Percentiles rank a stretch among this genome's conserved stretches.
These are phyloP conservation scores for Turdus rufiventris DNA, from an alignment of 2,113 vertebrate species.

Conservation along the genomic window DNA sequence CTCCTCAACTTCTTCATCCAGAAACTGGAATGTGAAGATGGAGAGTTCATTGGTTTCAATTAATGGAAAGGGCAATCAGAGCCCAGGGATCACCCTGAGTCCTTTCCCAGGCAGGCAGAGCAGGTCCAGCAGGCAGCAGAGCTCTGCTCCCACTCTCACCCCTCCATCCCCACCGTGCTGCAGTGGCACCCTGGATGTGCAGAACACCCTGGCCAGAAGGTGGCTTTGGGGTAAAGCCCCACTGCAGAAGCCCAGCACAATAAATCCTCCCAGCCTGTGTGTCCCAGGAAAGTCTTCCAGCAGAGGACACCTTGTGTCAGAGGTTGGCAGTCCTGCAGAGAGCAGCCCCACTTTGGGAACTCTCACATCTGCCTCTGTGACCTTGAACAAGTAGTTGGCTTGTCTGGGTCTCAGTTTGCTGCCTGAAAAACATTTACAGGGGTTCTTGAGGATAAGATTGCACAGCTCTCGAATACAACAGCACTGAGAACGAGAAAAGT, in stretches of 20 bases:
- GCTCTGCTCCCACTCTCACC: not conserved
- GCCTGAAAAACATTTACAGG: not conserved
- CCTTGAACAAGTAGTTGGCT: not conserved
- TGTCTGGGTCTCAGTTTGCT: not conserved
- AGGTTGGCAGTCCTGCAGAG: not conserved
- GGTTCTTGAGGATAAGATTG: not conserved
- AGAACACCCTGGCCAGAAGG: not conserved
- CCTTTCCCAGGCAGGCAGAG: not conserved
- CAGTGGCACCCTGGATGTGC: not conserved
- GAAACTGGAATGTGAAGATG: not conserved
- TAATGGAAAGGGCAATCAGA: not conserved
- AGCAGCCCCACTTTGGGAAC: not conserved
- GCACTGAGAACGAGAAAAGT: not conserved
- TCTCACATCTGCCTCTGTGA: not conserved
- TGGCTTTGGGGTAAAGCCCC: not conserved
- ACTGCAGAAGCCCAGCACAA: not conserved
- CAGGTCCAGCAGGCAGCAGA: not conserved
- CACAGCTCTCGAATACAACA: not conserved
- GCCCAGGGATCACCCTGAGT: not conserved
- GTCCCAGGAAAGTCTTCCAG: not conserved
- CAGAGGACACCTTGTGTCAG: not conserved
- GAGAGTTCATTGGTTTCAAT: not conserved
- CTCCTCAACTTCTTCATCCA: not conserved
- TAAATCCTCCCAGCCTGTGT: not conserved
- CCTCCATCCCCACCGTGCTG: not conserved